phyloP scores from a whole-genome alignment of 2,113 vertebrate species.

The Tretioscincus oriximinensis region DNA sequence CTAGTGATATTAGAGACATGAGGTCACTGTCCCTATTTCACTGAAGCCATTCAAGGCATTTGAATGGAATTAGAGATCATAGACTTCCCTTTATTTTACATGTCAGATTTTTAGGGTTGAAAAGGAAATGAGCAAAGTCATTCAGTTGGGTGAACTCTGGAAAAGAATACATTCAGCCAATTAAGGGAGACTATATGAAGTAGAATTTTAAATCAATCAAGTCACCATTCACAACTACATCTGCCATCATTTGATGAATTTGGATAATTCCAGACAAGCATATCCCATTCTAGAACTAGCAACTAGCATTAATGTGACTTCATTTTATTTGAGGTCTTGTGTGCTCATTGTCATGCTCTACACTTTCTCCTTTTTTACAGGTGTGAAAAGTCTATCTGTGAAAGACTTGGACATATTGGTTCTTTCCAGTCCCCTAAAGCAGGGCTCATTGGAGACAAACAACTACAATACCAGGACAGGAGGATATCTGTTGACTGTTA shows the following conservation, averaged over 20 bases:
- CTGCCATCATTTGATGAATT: not conserved
- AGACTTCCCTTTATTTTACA: conserved; percentile 22
- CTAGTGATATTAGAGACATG: conserved; percentile 10
- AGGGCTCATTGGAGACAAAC: not conserved
- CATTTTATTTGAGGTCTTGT: not conserved
- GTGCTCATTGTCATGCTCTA: not conserved
- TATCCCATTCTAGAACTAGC: not conserved
- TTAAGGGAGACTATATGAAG: not conserved
- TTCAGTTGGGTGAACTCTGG: conserved; percentile 1
- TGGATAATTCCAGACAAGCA: not conserved
- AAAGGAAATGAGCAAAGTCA: conserved; percentile 23
- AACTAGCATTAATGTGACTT: not conserved
- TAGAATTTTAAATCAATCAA: not conserved
- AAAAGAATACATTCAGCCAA: conserved; percentile 18
- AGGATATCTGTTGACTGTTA: not conserved
- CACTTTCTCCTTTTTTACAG: not conserved
- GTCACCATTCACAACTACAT: conserved; percentile 1
- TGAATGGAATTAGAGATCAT: conserved; percentile 17
- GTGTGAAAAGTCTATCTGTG: not conserved
- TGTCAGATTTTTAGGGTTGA: conserved; percentile 16
- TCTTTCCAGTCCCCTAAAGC: not conserved
- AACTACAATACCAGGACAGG: not conserved
- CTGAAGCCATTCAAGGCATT: conserved; percentile 24
- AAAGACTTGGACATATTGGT: not conserved
- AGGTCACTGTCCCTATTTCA: conserved; percentile 18